Evolutionary conservation across 2,113 vertebrate species (phyloP), one percentile per base, ranked within the genome.

Genomic region (Gallinago paraguaiae): DNA sequence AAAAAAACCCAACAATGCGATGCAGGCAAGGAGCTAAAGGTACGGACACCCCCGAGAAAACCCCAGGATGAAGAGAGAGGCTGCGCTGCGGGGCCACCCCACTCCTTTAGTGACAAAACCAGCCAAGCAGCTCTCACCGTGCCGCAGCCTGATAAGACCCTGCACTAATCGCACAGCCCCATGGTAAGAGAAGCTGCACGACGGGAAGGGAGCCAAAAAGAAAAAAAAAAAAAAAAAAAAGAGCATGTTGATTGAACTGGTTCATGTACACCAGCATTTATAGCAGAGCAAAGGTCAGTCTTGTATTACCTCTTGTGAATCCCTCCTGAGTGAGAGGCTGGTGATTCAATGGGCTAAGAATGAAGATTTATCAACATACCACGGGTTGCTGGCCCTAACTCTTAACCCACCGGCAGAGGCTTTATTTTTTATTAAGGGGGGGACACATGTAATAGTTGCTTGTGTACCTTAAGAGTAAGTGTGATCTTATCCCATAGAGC

Each of bases 81-180:
- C 59, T 22, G 11, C 0, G 1, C 22, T 13, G 41, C 0, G 4
- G 2, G 22, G 22, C 4, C 17, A 24, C 0, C 6, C 22, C 28
- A 10, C 51, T 27, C 25, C 25, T 15, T 28, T 9, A 53, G 51
- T 16, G 27, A 30, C 51, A 30, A 6, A 16, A 10, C 17, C 24
- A 41, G 45, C 16, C 22, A 9, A 43, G 39, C 5, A 0, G 12
- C 14, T 35, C 1, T 0, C 25, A 19, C 8, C 0, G 0, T 7
- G 51, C 45, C 1, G 1, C 18, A 2, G 9, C 67, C 59, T 6
- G 27, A 7, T 22, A 27, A 35, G 54, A 57, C 3, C 1, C 3
- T 15, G 57, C 35, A 9, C 53, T 17, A 8, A 61, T 13, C 19
- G 11, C 4, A 2, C 51, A 28, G 84, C 23, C 8, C 7, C 59